Evolutionary conservation across 1,140 invertebrate species (phyloP).

Genomic region (Grapholita molesta): DNA sequence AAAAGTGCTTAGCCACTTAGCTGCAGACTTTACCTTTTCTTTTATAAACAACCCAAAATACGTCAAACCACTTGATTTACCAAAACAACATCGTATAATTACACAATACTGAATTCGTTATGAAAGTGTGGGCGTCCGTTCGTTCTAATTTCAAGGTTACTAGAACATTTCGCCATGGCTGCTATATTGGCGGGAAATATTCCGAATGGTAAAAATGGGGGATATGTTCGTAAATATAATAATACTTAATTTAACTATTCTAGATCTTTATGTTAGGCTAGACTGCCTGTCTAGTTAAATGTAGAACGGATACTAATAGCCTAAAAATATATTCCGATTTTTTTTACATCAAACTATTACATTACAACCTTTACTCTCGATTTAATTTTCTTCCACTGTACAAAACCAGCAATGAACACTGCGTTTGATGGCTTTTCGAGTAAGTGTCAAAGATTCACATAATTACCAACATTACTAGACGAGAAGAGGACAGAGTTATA

Average conservation of each 20-base stretch:
- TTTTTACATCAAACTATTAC: background rate
- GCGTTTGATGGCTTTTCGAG: background rate
- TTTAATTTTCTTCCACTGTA: background rate
- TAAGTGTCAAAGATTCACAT: background rate
- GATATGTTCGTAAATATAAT: background rate
- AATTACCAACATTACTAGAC: background rate
- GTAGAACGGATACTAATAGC: background rate
- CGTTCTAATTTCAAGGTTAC: constrained; percentile 4
- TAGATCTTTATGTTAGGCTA: background rate
- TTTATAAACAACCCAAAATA: background rate
- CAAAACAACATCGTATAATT: background rate
- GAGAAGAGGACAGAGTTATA: constrained; percentile 40
- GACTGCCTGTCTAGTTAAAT: background rate
- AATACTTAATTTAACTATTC: background rate
- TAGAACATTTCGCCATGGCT: background rate
- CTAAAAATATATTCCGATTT: background rate
- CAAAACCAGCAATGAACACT: background rate
- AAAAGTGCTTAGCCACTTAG: no score
- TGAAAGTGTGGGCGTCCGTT: constrained; percentile 9
- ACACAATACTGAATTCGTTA: background rate
- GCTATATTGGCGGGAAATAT: background rate
- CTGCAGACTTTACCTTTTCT: no score
- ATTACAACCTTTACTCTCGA: background rate
- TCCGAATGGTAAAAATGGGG: background rate
- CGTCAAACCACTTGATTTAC: background rate